Base-by-base conservation (phyloP, 2,888 invertebrate species). In the Hypolimnas misippus region DNA sequence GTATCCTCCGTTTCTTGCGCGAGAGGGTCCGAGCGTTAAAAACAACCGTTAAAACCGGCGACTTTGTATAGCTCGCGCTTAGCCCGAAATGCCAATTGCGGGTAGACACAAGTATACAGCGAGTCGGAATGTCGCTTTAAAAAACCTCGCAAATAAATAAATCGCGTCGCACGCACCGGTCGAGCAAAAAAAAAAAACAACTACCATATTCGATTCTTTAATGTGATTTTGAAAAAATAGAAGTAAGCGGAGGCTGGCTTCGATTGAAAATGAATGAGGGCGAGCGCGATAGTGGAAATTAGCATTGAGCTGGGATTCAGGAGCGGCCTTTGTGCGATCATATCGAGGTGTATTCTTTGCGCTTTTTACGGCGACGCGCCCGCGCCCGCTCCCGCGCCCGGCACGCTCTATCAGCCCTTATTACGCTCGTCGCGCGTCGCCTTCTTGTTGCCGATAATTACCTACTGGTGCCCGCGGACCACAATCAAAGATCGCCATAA, bases 201-300 rank as follows among this genome's bases (percentile, higher is more conserved):
- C 87, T 77, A 81, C 89, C 81, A 92, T 92, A 91, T 92, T 92
- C 90, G 89, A 91, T 92, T 92, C 92, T 92, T 92, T 87, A 90
- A 92, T 90, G 91, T 90, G 92, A 87, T 88, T 87, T 84, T 68
- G 79, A 89, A 91, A 92, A 92, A 91, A 92, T 89, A 90, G 88
- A 88, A 89, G 83, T 79, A 86, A 86, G 80, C 84, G 79, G 84
- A 86, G 83, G 78, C 83, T 84, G 87, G 85, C 80, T 90, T 82
- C 90, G 90, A 92, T 92, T 91, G 92, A 90, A 92, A 92, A 92
- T 91, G 92, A 92, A 91, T 90, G 92, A 91, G 91, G 84, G 86
- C 87, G 91, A 87, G 81, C 86, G 87, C 91, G 92, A 92, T 92
- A 92, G 92, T 90, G 90, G 92, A 92, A 92, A 92, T 92, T 92